These are phyloP conservation scores for Heliconius cydno DNA, from an alignment of 2,888 invertebrate species.

Conservation along the genomic window DNA sequence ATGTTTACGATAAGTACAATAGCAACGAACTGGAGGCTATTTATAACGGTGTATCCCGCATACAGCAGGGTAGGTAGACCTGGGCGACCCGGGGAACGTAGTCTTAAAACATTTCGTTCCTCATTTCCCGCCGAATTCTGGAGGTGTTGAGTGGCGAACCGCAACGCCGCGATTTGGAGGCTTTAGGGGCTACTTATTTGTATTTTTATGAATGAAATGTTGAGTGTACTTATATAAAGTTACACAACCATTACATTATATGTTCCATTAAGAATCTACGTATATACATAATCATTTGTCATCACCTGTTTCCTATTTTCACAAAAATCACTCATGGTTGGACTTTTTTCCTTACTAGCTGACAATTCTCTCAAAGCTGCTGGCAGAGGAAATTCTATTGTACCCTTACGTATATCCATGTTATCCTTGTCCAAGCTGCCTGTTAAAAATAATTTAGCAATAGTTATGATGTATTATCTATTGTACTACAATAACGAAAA, in stretches of 20 bases:
- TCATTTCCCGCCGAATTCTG: not conserved
- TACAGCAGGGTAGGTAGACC: not conserved
- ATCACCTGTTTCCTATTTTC: constrained; percentile 67
- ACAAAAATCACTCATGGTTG: constrained; percentile 82
- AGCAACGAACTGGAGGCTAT: not conserved
- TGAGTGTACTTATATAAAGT: not conserved
- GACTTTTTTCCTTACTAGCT: constrained; percentile 68
- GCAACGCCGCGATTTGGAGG: too few relatives aligned
- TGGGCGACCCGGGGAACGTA: not conserved
- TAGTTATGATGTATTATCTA: not conserved
- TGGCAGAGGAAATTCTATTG: constrained; percentile 74
- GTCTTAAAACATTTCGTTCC: not conserved
- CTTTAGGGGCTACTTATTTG: too few relatives aligned
- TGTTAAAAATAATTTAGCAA: constrained; percentile 46
- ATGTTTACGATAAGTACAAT: not conserved
- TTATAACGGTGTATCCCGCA: too few relatives aligned
- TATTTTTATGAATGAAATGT: too few relatives aligned
- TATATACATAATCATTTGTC: not conserved
- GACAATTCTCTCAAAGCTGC: constrained; percentile 65
- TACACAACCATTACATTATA: not conserved
- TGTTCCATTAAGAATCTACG: not conserved
- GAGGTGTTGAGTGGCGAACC: too few relatives aligned
- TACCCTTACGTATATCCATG: constrained; percentile 70
- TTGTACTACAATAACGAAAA: not conserved
- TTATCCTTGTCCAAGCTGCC: constrained; percentile 68